These are phyloP conservation scores for Tychaedon coryphoeus DNA, from an alignment of 2,113 vertebrate genomes.

Conservation along the genomic window DNA sequence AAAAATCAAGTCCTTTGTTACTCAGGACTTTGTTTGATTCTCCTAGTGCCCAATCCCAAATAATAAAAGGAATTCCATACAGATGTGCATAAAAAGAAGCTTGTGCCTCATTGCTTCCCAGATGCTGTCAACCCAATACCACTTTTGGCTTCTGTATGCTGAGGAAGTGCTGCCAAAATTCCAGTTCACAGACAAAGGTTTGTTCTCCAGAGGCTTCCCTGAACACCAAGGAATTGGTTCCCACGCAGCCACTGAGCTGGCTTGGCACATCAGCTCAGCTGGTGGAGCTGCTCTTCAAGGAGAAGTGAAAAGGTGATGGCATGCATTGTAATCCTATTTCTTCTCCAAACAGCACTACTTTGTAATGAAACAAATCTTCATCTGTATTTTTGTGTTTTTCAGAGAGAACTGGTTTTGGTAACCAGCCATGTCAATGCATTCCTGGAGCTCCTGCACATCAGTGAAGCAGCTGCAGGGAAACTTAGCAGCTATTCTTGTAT, in stretches of 20 bases:
- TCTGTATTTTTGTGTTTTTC: background rate
- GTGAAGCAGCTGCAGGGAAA: background rate
- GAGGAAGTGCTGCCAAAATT: background rate
- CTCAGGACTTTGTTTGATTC: background rate
- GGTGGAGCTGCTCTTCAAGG: background rate
- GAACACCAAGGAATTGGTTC: background rate
- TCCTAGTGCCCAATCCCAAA: background rate
- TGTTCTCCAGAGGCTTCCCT: background rate
- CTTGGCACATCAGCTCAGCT: background rate
- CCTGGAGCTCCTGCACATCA: background rate
- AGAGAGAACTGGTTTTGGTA: background rate
- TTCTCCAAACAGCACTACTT: background rate
- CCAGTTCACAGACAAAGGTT: background rate
- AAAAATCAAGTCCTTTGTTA: background rate
- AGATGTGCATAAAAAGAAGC: background rate
- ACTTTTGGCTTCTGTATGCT: background rate
- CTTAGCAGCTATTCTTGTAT: fast-evolving
- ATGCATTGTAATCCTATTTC: background rate
- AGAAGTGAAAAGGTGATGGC: background rate
- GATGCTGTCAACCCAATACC: background rate
- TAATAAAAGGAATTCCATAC: background rate
- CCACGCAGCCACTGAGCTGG: background rate
- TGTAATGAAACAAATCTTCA: background rate
- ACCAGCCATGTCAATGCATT: background rate
- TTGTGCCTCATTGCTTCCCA: background rate